A percentile compares a stretch with the other conserved stretches of the same genome.
These are phyloP conservation scores for Akabosia matsudoensis DNA, from an alignment of 1,140 invertebrate genomes.

Conservation along the genomic window DNA sequence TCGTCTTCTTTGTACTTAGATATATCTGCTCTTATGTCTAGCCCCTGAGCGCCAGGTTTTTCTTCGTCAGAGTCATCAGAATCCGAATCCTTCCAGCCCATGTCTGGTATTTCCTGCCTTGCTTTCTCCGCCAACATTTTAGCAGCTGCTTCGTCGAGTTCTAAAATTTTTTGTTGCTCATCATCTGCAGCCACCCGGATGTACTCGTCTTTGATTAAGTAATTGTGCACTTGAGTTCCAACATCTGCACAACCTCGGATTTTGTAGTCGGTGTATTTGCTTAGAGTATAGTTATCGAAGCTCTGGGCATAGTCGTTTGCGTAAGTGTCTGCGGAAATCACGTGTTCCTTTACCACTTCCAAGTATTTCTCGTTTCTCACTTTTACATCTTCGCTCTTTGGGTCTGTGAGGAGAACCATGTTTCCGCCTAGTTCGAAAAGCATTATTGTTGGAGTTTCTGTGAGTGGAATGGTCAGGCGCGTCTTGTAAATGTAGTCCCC, in stretches of 20 bases:
- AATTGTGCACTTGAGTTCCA: slow-evolving; percentile 28
- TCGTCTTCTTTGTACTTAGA: slow-evolving; percentile 30
- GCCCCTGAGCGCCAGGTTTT: neutral
- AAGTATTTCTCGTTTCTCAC: slow-evolving; percentile 13
- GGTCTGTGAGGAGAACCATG: slow-evolving; percentile 25
- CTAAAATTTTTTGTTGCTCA: slow-evolving; percentile 1
- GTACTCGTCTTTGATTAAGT: slow-evolving; percentile 40
- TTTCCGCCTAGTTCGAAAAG: slow-evolving; percentile 30
- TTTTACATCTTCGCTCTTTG: neutral
- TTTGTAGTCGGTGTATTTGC: slow-evolving; percentile 34
- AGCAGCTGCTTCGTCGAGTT: slow-evolving; percentile 30
- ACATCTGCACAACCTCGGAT: slow-evolving; percentile 25
- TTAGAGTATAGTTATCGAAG: slow-evolving; percentile 23
- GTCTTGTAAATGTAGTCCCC: slow-evolving; percentile 13
- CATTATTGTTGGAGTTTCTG: slow-evolving; percentile 27
- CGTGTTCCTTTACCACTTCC: neutral
- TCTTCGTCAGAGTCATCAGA: slow-evolving; percentile 37
- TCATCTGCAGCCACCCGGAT: slow-evolving; percentile 24
- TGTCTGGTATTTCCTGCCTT: slow-evolving; percentile 18
- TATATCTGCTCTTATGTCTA: slow-evolving; percentile 22
- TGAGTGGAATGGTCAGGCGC: neutral
- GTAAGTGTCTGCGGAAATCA: slow-evolving; percentile 26
- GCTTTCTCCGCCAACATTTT: slow-evolving; percentile 13
- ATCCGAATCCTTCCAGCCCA: slow-evolving; percentile 22
- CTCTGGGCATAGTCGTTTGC: slow-evolving; percentile 33